Base-by-base conservation (phyloP, 2,113 vertebrate genomes). In the Rattus rattus region DNA sequence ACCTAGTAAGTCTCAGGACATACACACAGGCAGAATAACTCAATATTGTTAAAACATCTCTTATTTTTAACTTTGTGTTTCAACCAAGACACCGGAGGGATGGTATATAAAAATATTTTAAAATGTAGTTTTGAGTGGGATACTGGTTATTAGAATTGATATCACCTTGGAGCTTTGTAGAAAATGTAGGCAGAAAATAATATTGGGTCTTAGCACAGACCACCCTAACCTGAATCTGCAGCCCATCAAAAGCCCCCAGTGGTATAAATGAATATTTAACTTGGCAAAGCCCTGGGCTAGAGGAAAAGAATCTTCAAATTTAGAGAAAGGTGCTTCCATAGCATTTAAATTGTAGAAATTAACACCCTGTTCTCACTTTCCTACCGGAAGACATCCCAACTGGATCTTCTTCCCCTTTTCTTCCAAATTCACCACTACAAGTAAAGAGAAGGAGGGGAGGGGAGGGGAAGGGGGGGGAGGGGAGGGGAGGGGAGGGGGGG, bases 331-430 rank as follows among this genome's bases (percentile, higher is more conserved):
- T 63, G 0, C 73, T 92, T 95, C 81, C 1, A 36, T 83, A 47
- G 49, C 52, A n/a, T 87, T n/a, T 86, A 14, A 92, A 91, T 19
- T 92, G 1, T 49, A 81, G 17, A 94, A 93, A 79, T 95, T 67
- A 33, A 86, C 47, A 81, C 54, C 8, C n/a, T 69, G 80, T 87
- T 4, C 19, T 2, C 19, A 56, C n/a, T 83, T 93, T 93, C 54
- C 91, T 89, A 83, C 52, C 20, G 59, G 59, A 5, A 9, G 26
- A 36, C 14, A 87, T 39, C 5, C 33, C 86, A 69, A 93, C 79
- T 83, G 52, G 10, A 96, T 65, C 63, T 14, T 4, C 3, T 12
- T 17, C 3, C 65, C 33, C 17, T 5, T 52, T 88, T 24, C 36
- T 2, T 86, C 22, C 39, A 95, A 61, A 76, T 52, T 3, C 49